phyloP scores from a whole-genome alignment of 2,797 vertebrate species.

The Capromys pilorides region DNA sequence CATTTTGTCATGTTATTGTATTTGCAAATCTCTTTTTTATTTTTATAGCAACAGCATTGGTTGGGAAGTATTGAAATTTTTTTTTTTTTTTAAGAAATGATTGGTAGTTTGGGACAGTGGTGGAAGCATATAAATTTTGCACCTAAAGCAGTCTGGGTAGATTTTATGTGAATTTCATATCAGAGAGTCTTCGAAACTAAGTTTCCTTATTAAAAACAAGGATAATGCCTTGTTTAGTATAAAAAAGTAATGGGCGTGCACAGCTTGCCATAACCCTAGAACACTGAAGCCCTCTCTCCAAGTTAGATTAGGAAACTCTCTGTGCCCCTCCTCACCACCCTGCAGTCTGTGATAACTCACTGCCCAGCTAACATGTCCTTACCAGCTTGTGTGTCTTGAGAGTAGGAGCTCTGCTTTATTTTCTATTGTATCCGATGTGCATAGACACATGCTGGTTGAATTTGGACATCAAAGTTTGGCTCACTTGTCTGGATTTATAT shows the following conservation, averaged over 20 bases:
- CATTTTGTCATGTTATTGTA: background rate
- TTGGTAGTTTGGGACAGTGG: background rate
- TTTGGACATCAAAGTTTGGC: background rate
- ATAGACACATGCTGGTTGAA: background rate
- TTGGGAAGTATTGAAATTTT: background rate
- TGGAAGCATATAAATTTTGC: background rate
- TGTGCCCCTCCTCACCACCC: background rate
- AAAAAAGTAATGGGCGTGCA: background rate
- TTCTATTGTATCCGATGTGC: background rate
- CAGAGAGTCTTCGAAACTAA: background rate
- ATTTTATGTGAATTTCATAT: background rate
- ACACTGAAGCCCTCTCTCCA: background rate
- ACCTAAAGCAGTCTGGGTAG: background rate
- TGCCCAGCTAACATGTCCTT: background rate
- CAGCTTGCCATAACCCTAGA: background rate
- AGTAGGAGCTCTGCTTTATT: background rate
- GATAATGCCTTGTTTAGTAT: background rate
- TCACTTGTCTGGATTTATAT: background rate
- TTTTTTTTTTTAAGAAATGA: background rate
- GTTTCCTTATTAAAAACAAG: conserved; percentile 10
- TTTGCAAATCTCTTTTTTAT: background rate
- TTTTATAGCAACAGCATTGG: background rate
- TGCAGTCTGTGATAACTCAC: background rate
- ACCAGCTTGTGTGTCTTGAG: background rate
- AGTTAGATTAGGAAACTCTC: background rate